phyloP scores from a whole-genome alignment of 2,113 vertebrate species.

The Ictalurus punctatus region DNA sequence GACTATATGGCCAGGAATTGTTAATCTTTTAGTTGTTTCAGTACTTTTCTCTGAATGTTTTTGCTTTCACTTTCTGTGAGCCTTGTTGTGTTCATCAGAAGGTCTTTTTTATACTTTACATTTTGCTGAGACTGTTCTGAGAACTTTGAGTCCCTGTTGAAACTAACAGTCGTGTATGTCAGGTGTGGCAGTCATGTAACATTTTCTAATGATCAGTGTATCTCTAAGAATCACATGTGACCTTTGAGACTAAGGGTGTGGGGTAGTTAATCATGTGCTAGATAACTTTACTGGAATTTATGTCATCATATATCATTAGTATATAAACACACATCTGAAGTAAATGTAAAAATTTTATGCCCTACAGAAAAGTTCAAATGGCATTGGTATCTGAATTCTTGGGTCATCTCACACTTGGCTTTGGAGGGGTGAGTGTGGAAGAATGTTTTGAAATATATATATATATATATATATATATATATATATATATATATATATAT shows the following conservation, averaged over 20 bases:
- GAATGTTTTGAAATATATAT: background rate
- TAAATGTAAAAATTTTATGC: slow-evolving; percentile 4
- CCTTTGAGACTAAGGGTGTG: slow-evolving; percentile 51
- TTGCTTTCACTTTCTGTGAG: background rate
- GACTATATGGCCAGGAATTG: background rate
- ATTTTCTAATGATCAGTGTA: background rate
- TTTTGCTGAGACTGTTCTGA: background rate
- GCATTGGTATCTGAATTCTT: slow-evolving; percentile 73
- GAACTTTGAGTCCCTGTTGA: background rate
- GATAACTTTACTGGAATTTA: background rate
- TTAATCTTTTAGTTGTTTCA: background rate
- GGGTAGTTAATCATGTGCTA: slow-evolving; percentile 28
- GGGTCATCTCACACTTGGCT: slow-evolving; percentile 70
- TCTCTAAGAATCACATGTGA: slow-evolving; percentile 12
- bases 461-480: no score
- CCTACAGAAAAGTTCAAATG: slow-evolving; percentile 67
- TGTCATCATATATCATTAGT: background rate
- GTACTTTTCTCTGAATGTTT: background rate
- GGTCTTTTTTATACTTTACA: background rate
- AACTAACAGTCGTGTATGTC: background rate
- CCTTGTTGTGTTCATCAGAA: background rate
- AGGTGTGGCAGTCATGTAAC: slow-evolving; percentile 1
- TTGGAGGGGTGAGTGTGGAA: slow-evolving; percentile 64
- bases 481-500: no score
- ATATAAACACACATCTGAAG: background rate